Conservation (phyloP, 1,140 invertebrate species). For the Drosophila athabasca region DNA sequence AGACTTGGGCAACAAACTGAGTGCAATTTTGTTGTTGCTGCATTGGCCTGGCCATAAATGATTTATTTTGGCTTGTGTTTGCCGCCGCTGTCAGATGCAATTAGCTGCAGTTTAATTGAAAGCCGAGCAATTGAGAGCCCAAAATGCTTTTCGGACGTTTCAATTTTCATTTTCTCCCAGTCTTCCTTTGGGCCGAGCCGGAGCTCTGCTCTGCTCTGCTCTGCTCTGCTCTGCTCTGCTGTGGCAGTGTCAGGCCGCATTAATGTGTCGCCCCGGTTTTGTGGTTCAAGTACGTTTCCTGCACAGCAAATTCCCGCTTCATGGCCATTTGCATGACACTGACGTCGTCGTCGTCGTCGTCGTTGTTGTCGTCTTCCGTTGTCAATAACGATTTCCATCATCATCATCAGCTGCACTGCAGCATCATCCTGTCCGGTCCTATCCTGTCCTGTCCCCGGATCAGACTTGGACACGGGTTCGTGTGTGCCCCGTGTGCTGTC, state of each 20-base stretch:
- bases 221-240: conserved; percentile 14
- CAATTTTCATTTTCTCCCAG: conserved; percentile 54
- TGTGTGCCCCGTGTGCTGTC: conserved; percentile 5
- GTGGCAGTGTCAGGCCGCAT: conserved; percentile 78
- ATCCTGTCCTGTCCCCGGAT: conserved; percentile 23
- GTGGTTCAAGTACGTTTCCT: conserved; percentile 80
- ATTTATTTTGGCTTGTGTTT: conserved; percentile 58
- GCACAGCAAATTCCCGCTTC: conserved; percentile 73
- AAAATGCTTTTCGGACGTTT: conserved; percentile 59
- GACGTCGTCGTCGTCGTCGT: conserved; percentile 22
- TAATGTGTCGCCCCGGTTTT: conserved; percentile 80
- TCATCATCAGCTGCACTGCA: conserved; percentile 46
- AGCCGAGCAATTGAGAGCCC: conserved; percentile 44
- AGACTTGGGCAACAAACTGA: conserved; percentile 71
- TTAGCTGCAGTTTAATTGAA: conserved; percentile 76
- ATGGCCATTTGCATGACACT: conserved; percentile 75
- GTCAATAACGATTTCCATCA: conserved; percentile 82
- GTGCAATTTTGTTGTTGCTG: conserved; percentile 20
- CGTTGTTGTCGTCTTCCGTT: conserved; percentile 67
- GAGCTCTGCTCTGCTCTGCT: conserved; percentile 49
- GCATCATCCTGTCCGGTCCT: conserved; percentile 54
- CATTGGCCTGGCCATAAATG: conserved; percentile 49
- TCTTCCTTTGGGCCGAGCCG: conserved; percentile 54
- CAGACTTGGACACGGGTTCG: conserved; percentile 33
- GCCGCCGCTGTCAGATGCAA: conserved; percentile 70